These are phyloP conservation scores for Chaetogeoica ovagalla DNA, from an alignment of 2,888 invertebrate species.

Conservation along the genomic window DNA sequence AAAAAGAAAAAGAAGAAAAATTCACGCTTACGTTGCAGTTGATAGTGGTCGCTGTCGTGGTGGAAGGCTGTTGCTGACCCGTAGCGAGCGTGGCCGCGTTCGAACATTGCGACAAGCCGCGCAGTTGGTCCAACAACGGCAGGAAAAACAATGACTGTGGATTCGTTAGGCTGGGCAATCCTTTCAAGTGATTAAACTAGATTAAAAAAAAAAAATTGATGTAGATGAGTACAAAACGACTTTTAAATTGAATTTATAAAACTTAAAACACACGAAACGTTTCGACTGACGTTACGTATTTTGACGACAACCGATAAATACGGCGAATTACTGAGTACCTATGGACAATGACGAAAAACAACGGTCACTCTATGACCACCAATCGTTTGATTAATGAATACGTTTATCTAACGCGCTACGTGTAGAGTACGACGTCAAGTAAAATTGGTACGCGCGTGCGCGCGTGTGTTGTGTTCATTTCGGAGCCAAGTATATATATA, in stretches of 20 bases:
- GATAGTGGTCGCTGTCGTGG: constrained; percentile 84
- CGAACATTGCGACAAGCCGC: constrained; percentile 55
- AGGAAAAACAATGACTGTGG: constrained; percentile 71
- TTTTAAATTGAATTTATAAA: too few species aligned
- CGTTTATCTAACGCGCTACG: background rate
- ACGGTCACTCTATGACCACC: background rate
- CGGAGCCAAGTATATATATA: constrained; percentile 34
- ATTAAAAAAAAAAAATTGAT: background rate
- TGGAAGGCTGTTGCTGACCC: constrained; percentile 56
- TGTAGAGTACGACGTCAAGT: background rate
- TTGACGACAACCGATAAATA: too few species aligned
- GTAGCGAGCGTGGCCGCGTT: constrained; percentile 25
- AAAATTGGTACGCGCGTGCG: background rate
- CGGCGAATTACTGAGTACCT: too few species aligned
- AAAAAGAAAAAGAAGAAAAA: too few species aligned
- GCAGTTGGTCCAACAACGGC: constrained; percentile 72
- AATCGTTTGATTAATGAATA: constrained; percentile 18
- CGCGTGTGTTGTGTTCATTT: background rate
- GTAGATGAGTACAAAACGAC: too few species aligned
- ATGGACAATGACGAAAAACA: too few species aligned
- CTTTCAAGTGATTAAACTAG: constrained; percentile 40
- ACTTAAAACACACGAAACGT: too few species aligned
- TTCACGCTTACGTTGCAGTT: constrained; percentile 64
- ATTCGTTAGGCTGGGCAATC: constrained; percentile 61
- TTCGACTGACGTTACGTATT: too few species aligned